These are phyloP conservation scores for Sphaerophoria rueppellii DNA, from an alignment of 2,888 invertebrate genomes.

Conservation along the genomic window DNA sequence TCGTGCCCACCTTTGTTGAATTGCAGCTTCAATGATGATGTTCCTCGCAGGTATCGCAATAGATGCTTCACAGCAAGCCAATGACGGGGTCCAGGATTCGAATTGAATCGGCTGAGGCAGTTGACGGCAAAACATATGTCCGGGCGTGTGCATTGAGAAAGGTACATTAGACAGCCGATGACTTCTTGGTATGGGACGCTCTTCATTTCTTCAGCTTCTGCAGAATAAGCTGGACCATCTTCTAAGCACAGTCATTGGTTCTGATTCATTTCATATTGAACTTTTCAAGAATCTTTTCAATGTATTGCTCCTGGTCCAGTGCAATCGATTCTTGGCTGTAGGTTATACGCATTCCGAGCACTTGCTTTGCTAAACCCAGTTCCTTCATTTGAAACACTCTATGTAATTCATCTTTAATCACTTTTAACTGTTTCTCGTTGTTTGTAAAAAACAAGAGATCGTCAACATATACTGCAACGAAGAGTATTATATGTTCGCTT, in stretches of 20 bases:
- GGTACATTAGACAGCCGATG: constrained; percentile 47
- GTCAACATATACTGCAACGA: constrained; percentile 18
- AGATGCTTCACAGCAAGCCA: constrained; percentile 38
- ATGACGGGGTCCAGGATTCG: constrained; percentile 1
- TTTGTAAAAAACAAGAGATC: constrained; percentile 14
- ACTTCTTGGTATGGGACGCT: constrained; percentile 46
- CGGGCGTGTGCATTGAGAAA: constrained; percentile 42
- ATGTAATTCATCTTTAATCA: neutral
- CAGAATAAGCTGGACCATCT: constrained; percentile 2
- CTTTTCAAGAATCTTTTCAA: constrained; percentile 49
- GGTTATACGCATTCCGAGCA: constrained; percentile 54
- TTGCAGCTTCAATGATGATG: constrained; percentile 9
- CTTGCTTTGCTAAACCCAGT: constrained; percentile 43
- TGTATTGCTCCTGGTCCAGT: constrained; percentile 25
- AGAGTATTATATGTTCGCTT: neutral
- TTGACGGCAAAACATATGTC: constrained; percentile 49
- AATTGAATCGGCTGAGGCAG: constrained; percentile 44
- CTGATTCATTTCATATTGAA: constrained; percentile 50
- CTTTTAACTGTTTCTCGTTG: neutral
- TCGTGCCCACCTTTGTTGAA: constrained; percentile 13
- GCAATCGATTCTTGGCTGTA: constrained; percentile 24
- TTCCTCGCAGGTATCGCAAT: constrained; percentile 13
- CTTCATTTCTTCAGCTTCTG: constrained; percentile 28
- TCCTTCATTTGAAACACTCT: constrained; percentile 44
- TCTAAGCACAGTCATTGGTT: constrained; percentile 44